Evolutionary conservation across 2,888 invertebrate species (phyloP).

Genomic region (Crocallis elinguaria): DNA sequence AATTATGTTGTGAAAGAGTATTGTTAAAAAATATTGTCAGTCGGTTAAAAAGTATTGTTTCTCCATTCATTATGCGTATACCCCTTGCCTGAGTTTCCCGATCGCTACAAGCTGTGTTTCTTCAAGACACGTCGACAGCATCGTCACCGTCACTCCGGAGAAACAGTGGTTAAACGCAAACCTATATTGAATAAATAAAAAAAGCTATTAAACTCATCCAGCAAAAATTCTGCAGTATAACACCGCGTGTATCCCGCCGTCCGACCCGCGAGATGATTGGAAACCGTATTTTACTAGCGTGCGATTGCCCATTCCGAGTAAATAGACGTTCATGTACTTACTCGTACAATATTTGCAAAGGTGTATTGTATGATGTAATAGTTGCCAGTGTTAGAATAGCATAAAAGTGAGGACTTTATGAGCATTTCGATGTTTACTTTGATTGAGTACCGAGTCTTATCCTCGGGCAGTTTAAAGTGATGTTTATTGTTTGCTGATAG

Average conservation of each 20-base stretch:
- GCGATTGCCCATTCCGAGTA: slow-evolving; percentile 10
- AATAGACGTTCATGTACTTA: slow-evolving; percentile 14
- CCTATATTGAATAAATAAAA: not conserved
- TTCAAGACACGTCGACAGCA: too few species aligned
- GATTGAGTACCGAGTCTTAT: slow-evolving; percentile 13
- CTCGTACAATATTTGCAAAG: slow-evolving; percentile 32
- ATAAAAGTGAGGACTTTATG: slow-evolving; percentile 14
- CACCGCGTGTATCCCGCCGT: not conserved
- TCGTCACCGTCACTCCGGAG: too few species aligned
- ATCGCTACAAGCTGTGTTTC: too few species aligned
- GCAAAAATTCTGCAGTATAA: not conserved
- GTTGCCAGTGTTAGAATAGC: slow-evolving; percentile 1
- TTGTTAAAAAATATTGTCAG: too few species aligned
- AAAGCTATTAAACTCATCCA: not conserved
- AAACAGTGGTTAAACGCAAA: too few species aligned
- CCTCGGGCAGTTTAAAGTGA: not conserved
- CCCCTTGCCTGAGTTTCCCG: too few species aligned
- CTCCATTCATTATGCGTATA: too few species aligned
- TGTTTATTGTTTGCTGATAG: slow-evolving; percentile 1
- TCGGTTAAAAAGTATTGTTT: too few species aligned
- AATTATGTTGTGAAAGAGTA: too few species aligned
- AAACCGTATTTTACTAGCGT: slow-evolving; percentile 16
- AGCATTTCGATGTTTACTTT: slow-evolving; percentile 24
- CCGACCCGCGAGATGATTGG: slow-evolving; percentile 5
- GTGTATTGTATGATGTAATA: slow-evolving; percentile 32